Base-by-base conservation (phyloP, 2,888 invertebrate genomes). In the Melikaiella ostensackeni region DNA sequence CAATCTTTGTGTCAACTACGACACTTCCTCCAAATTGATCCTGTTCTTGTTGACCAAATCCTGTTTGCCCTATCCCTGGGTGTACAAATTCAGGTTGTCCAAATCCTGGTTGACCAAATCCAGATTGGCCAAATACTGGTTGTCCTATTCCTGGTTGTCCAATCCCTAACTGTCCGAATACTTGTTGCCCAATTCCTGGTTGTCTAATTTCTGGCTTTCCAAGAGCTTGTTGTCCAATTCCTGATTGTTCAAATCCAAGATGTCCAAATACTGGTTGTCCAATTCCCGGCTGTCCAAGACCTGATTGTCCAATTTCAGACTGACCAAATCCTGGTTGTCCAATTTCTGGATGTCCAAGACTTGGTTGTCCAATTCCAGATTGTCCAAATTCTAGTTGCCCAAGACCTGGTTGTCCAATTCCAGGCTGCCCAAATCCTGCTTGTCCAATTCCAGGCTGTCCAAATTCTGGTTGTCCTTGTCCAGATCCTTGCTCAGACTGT, bases 331-430 rank as follows among this genome's bases (percentile, higher is more conserved):
- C n/a, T n/a, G n/a, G n/a, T n/a, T n/a, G n/a, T n/a, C n/a, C n/a
- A n/a, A n/a, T 24, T 82, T 82, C 55, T 11, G 21, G 19, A 13
- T 35, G 63, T 21, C 13, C n/a, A 3, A 24, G 5, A 73, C 79
- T 81, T 61, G 81, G 82, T 70, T 85, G 86, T 21, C 81, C 55
- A 3, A 21, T 80, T 76, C 80, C 82, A 50, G 74, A 79, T 11
- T 35, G 63, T 21, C 21, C 63, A 8, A 35, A 35, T 35, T n/a
- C 35, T 35, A 8, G 38, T 9, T 24, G 63, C n/a, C 21, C 33
- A 9, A 63, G 21, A n/a, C n/a, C n/a, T n/a, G n/a, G n/a, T n/a
- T n/a, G n/a, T n/a, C n/a, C n/a, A n/a, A n/a, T n/a, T n/a, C n/a
- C n/a, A n/a, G n/a, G n/a, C n/a, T n/a, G n/a, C n/a, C n/a, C n/a